These are phyloP conservation scores for Drosophila ananassae DNA, from an alignment of 1,140 invertebrate species.

Conservation along the genomic window DNA sequence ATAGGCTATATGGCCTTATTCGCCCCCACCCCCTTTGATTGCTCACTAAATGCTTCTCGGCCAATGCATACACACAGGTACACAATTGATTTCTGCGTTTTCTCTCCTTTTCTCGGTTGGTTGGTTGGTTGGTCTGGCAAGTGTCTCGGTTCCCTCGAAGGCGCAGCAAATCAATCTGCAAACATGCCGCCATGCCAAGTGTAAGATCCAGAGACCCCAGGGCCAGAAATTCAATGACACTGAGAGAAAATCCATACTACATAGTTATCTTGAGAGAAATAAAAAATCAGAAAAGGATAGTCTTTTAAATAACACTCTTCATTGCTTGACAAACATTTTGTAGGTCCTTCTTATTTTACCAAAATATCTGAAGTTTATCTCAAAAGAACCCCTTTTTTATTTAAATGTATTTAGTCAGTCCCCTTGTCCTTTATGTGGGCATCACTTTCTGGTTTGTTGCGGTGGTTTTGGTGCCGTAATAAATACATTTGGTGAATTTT, in stretches of 20 bases:
- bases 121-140: slow-evolving; percentile 52
- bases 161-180: slow-evolving; percentile 82
- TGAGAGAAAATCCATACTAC: background rate
- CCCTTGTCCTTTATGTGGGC: slow-evolving; percentile 68
- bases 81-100: slow-evolving; percentile 75
- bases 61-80: slow-evolving; percentile 28
- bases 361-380: no score
- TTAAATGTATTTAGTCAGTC: slow-evolving; percentile 17
- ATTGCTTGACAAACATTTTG: no score
- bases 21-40: slow-evolving; percentile 53
- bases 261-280: background rate
- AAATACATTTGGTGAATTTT: slow-evolving; percentile 83
- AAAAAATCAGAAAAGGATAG: background rate
- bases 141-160: slow-evolving; percentile 69
- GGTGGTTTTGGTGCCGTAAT: slow-evolving; percentile 74
- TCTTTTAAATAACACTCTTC: no score
- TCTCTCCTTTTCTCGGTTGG: slow-evolving; percentile 7
- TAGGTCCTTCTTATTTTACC: no score
- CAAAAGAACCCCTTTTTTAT: background rate
- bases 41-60: slow-evolving; percentile 67
- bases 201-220: slow-evolving; percentile 37
- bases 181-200: slow-evolving; percentile 77
- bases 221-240: slow-evolving; percentile 14
- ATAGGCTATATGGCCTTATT: slow-evolving; percentile 13
- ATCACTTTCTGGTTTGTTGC: slow-evolving; percentile 67